Evolutionary conservation across 1,140 invertebrate species (phyloP), one percentile per base, ranked within the genome.

Genomic region (Leucophenga varia): DNA sequence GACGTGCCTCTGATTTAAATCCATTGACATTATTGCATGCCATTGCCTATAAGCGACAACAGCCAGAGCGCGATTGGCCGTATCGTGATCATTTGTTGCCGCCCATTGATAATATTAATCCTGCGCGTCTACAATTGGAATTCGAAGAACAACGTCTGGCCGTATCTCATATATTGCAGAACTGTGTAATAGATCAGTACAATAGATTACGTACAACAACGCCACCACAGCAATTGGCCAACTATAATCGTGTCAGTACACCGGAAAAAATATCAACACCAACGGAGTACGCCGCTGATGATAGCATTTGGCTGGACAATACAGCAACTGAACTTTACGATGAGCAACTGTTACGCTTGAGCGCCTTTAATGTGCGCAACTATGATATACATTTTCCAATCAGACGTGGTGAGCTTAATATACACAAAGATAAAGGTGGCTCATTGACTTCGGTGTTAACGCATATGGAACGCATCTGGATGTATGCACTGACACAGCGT

Each of bases 351-450:
- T 40, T 71, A 8, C 50, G 52, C 78, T 90, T 96, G 3, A 83
- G 85, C 57, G 75, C 92, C 19, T 81, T 87, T 65, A 87, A 91
- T 3, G 78, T 81, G 3, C 79, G 84, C 35, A 78, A 85, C 43
- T 96, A 88, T 64, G 91, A 92, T 67, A 80, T 96, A 43, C 89
- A 93, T 72, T 96, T 95, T 78, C 94, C 94, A 9, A 89, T 93
- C 49, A 82, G 81, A 63, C 79, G 91, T 59, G 93, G 93, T 2
- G 89, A 91, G 56, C 81, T 97, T 9, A 94, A 97, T 78, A 60
- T 95, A 6, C 92, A 95, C 75, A 65, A 75, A 19, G 86, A 86
- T 32, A 81, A 90, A 22, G 91, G 92, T 3, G 93, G 93, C 5
- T 93, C 91, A 1, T 74, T 96, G 32, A 86, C 85, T 25, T 82